These are phyloP conservation scores for Zaprionus ghesquierei DNA, from an alignment of 1,140 invertebrate genomes.

Conservation along the genomic window DNA sequence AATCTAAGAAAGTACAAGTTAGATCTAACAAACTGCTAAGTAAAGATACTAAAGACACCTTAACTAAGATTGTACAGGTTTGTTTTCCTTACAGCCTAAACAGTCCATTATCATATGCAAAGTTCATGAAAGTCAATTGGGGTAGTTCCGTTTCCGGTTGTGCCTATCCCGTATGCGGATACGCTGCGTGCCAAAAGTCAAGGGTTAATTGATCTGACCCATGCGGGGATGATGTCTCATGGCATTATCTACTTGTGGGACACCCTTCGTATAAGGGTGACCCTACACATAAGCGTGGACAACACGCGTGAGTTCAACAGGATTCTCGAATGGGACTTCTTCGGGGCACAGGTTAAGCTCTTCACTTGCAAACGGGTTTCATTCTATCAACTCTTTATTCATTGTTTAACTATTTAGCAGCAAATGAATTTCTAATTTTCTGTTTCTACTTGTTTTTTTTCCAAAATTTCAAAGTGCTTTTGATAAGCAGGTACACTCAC, in stretches of 20 bases:
- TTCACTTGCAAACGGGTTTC: not conserved
- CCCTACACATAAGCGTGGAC: conserved; percentile 52
- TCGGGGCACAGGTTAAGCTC: conserved; percentile 14
- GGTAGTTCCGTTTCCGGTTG: conserved; percentile 35
- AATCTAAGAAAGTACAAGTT: not conserved
- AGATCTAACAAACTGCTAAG: not conserved
- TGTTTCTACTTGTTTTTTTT: conserved; percentile 3
- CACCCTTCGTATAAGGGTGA: conserved; percentile 27
- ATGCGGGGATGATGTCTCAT: conserved; percentile 14
- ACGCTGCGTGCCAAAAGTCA: conserved; percentile 47
- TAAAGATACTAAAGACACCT: not conserved
- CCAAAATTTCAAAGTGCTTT: conserved; percentile 27
- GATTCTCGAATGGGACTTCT: conserved; percentile 64
- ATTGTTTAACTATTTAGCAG: conserved; percentile 13
- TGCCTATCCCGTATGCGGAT: conserved; percentile 44
- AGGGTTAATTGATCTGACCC: conserved; percentile 66
- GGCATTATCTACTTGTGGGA: conserved; percentile 50
- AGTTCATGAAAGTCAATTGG: conserved; percentile 37
- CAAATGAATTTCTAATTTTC: conserved; percentile 20
- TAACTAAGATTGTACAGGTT: not conserved
- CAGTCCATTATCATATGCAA: not conserved
- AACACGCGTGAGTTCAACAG: conserved; percentile 54
- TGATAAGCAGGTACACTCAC: conserved; percentile 33
- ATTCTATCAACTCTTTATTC: conserved; percentile 3
- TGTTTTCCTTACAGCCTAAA: not conserved